A percentile compares a stretch with the other conserved stretches of the same genome.
phyloP scores from a whole-genome alignment of 2,113 vertebrate genomes.

The Sturnira hondurensis region DNA sequence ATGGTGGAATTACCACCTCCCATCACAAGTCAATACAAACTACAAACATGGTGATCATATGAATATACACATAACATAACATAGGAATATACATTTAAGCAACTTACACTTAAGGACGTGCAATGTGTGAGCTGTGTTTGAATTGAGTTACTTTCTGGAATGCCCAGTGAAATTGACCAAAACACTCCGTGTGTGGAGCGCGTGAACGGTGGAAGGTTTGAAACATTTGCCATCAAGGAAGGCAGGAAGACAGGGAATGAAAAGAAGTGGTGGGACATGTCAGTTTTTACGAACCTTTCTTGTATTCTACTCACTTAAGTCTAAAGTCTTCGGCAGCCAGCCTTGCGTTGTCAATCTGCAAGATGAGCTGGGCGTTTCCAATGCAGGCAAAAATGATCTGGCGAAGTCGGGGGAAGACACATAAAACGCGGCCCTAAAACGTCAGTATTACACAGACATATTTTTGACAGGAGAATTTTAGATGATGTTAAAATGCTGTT shows the following conservation, averaged over 20 bases:
- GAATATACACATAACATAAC: no score
- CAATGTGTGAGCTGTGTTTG: neutral
- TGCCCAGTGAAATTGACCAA: neutral
- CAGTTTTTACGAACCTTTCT: neutral
- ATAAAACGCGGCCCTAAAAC: neutral
- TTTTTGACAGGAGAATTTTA: neutral
- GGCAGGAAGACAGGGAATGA: neutral
- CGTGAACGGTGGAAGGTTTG: neutral
- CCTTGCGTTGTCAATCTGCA: conserved; percentile 82
- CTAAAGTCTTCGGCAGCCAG: conserved; percentile 87
- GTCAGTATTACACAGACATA: no score
- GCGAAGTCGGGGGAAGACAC: neutral
- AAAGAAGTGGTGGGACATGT: neutral
- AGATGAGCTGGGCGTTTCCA: conserved; percentile 75
- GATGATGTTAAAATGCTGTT: neutral
- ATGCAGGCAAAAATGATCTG: conserved; percentile 79
- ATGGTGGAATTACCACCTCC: neutral
- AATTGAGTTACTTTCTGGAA: neutral
- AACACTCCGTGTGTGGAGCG: neutral
- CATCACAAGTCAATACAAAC: neutral
- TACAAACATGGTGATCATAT: no score
- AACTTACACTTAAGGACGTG: neutral
- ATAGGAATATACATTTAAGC: neutral
- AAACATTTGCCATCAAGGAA: neutral
- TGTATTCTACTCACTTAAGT: conserved; percentile 79